Conservation (phyloP, 1,140 invertebrate species). For the Drosophila triauraria region DNA sequence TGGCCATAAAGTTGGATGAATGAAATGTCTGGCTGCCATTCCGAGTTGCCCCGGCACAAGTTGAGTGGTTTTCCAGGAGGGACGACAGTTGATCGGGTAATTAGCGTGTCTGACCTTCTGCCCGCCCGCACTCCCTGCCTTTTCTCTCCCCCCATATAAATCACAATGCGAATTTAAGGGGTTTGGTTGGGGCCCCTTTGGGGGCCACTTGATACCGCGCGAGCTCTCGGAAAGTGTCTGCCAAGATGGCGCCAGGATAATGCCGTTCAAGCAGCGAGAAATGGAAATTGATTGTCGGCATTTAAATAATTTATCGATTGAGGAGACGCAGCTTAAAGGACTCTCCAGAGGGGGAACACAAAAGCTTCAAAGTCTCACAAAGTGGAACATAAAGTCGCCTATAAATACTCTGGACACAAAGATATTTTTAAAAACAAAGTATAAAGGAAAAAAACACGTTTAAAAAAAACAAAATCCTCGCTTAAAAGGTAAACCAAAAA, state of each 20-base stretch:
- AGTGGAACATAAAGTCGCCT: neutral
- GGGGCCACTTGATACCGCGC: constrained; percentile 45
- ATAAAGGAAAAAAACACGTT: neutral
- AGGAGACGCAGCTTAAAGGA: neutral
- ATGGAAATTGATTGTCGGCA: constrained; percentile 76
- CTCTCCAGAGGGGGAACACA: neutral
- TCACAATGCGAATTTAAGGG: constrained; percentile 17
- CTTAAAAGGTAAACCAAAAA: neutral
- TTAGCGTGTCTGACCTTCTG: constrained; percentile 73
- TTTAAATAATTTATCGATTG: constrained; percentile 80
- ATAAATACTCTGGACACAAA: neutral
- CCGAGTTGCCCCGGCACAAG: constrained; percentile 21
- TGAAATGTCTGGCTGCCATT: constrained; percentile 74
- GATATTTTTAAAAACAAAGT: neutral
- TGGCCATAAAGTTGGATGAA: constrained; percentile 73
- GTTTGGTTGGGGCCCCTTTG: constrained; percentile 23
- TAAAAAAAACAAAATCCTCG: neutral
- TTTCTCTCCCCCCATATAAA: constrained; percentile 16
- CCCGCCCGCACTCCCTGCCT: neutral
- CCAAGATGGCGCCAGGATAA: constrained; percentile 54
- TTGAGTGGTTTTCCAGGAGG: constrained; percentile 8
- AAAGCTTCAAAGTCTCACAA: neutral
- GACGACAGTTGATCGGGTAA: constrained; percentile 71
- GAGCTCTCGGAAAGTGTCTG: constrained; percentile 22
- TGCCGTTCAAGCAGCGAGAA: constrained; percentile 37